Evolutionary conservation across 2,113 vertebrate species (phyloP).

Genomic region (Chloebia gouldiae): DNA sequence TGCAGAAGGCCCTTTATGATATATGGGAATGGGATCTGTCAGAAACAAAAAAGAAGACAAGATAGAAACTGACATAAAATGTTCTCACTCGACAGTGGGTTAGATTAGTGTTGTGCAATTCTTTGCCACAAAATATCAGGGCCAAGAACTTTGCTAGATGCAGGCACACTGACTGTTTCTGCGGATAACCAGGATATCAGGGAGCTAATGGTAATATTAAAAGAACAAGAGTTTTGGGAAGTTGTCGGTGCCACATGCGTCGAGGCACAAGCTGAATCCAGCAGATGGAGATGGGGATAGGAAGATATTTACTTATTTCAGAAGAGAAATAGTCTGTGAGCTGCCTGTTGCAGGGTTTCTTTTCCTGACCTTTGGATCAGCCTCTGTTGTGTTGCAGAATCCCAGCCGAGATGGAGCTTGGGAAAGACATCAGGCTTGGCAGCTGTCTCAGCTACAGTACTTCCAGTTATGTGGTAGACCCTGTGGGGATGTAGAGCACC

Average conservation of each 20-base stretch:
- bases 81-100: background rate
- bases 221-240: conserved; percentile 43
- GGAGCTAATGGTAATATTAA: conserved; percentile 10
- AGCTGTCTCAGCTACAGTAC: background rate
- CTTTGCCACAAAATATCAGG: conserved; percentile 31
- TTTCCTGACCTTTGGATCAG: conserved; percentile 32
- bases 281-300: conserved; percentile 11
- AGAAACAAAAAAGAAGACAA: background rate
- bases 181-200: conserved; percentile 49
- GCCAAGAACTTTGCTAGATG: conserved; percentile 50
- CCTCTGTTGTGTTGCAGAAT: background rate
- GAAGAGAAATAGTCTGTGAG: background rate
- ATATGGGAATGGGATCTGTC: background rate
- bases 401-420: background rate
- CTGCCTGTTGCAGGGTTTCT: background rate
- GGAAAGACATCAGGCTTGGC: background rate
- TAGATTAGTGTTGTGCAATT: conserved; percentile 53
- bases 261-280: background rate
- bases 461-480: background rate
- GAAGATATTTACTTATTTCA: background rate
- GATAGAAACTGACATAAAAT: conserved; percentile 2
- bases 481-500: background rate
- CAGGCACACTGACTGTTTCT: conserved; percentile 4
- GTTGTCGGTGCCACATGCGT: background rate
- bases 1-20: background rate